A percentile compares a stretch with the other conserved stretches of the same genome.
Conservation (phyloP, 2,797 vertebrate species). For the Lindbergichthys nudifrons region DNA sequence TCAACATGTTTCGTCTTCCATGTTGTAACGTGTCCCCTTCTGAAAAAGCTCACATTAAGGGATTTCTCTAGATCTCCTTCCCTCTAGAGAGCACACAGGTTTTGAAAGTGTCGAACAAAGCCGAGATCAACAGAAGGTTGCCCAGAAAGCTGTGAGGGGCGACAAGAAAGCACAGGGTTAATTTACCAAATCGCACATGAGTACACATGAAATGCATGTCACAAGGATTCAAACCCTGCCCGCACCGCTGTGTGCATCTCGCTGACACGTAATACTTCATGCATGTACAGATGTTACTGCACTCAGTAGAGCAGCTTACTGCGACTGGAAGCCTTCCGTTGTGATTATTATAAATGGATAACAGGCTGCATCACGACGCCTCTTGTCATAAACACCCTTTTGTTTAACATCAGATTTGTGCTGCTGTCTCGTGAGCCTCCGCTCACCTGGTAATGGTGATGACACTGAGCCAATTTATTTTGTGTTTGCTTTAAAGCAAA, state of each 20-base stretch:
- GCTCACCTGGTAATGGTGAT: constrained; percentile 71
- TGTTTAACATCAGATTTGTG: constrained; percentile 75
- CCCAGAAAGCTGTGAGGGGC: constrained; percentile 12
- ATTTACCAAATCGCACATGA: constrained; percentile 55
- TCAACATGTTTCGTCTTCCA: neutral
- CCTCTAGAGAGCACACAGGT: neutral
- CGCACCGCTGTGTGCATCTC: constrained; percentile 48
- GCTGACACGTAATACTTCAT: constrained; percentile 58
- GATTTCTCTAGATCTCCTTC: constrained; percentile 4
- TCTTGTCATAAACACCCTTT: constrained; percentile 75
- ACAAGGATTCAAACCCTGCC: constrained; percentile 51
- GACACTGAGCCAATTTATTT: constrained; percentile 80
- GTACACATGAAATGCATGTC: constrained; percentile 59
- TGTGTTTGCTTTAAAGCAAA: constrained; percentile 79
- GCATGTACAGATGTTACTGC: constrained; percentile 67
- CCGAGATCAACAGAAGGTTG: constrained; percentile 35
- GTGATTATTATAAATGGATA: constrained; percentile 77
- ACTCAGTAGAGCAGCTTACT: constrained; percentile 58
- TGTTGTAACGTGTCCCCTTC: neutral
- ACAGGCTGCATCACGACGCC: constrained; percentile 70
- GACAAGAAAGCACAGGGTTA: constrained; percentile 48
- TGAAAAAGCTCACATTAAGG: neutral
- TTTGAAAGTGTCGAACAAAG: constrained; percentile 33
- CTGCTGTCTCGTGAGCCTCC: constrained; percentile 64
- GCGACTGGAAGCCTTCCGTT: constrained; percentile 52